These are phyloP conservation scores for Aratinga solstitialis DNA, from an alignment of 2,797 vertebrate species.

Conservation along the genomic window DNA sequence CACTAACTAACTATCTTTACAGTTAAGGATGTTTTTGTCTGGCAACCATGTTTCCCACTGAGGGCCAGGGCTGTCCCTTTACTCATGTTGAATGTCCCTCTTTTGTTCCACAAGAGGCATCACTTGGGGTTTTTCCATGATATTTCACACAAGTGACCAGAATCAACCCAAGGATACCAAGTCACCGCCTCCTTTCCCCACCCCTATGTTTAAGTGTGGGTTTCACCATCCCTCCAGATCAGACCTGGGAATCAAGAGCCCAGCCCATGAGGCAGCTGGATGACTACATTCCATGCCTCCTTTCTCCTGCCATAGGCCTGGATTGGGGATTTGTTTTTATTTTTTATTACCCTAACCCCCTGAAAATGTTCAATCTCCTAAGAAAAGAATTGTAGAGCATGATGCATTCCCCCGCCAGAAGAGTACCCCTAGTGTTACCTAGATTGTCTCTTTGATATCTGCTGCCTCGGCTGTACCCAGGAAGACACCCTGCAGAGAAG, in stretches of 20 bases:
- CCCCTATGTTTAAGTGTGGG: rapidly evolving
- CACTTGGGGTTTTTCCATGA: background rate
- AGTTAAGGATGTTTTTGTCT: background rate
- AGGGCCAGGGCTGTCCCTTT: background rate
- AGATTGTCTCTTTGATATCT: background rate
- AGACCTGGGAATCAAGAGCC: background rate
- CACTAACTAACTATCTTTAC: background rate
- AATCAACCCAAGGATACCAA: background rate
- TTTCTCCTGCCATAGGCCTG: background rate
- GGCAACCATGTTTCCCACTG: background rate
- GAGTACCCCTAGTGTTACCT: background rate
- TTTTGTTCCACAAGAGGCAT: background rate
- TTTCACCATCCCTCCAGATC: background rate
- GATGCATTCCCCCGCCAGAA: background rate
- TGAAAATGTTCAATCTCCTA: background rate
- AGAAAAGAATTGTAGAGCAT: background rate
- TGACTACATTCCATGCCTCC: background rate
- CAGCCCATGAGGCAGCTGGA: background rate
- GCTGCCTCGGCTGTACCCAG: background rate
- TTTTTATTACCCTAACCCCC: background rate
- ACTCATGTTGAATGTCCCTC: background rate
- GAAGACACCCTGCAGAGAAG: background rate
- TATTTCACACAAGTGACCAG: background rate
- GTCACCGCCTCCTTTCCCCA: background rate
- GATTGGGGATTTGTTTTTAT: background rate